Conservation (phyloP, 53 echinoderm and acorn worm species). For the Antedon mediterranea region DNA sequence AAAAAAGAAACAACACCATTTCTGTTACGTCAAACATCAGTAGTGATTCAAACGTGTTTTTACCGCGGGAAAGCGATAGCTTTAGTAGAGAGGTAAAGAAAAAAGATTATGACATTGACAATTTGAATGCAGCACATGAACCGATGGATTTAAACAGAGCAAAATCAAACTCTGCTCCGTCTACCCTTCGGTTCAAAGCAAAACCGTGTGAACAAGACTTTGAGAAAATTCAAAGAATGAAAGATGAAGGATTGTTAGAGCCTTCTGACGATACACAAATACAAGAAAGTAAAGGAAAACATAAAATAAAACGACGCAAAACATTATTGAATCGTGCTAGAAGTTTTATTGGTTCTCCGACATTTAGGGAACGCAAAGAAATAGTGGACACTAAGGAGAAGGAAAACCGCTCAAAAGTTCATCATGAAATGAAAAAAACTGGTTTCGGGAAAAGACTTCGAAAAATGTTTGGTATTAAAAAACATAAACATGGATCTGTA, state of each 20-base stretch:
- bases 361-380: constrained; percentile 12
- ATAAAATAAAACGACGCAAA: constrained; percentile 57
- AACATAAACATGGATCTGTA: not conserved
- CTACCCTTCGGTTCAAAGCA: constrained; percentile 72
- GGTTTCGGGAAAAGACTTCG: constrained; percentile 72
- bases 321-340: constrained; percentile 77
- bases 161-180: constrained; percentile 69
- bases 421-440: constrained; percentile 69
- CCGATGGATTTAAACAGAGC: constrained; percentile 7
- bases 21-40: constrained; percentile 65
- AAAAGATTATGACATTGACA: not conserved
- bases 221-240: constrained; percentile 37
- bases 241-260: constrained; percentile 10
- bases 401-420: constrained; percentile 34
- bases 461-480: constrained; percentile 38
- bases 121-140: not conserved
- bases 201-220: constrained; percentile 5
- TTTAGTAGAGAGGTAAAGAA: not conserved
- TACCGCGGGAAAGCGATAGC: not conserved
- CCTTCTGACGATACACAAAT: not conserved
- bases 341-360: constrained; percentile 67
- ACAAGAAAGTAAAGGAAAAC: constrained; percentile 40
- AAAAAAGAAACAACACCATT: constrained; percentile 53
- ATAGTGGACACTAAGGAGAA: constrained; percentile 9
- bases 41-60: constrained; percentile 34